Evolutionary conservation across 1,140 invertebrate species (phyloP), one percentile per base, ranked within the genome.

Genomic region (Phymastichus coffea): DNA sequence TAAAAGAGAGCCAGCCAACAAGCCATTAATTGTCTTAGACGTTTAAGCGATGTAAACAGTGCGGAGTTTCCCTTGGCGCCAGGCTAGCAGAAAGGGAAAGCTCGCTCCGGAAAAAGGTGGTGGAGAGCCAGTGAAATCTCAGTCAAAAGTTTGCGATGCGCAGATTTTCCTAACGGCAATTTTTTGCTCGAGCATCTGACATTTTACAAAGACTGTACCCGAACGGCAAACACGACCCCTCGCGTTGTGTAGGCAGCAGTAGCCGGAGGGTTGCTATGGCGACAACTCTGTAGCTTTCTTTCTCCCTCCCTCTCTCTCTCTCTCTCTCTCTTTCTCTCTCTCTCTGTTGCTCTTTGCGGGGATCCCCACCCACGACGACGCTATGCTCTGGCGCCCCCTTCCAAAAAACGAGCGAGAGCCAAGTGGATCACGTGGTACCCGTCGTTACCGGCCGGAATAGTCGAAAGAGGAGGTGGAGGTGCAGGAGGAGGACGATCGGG

Each of bases 131-230:
- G 69, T 70, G 67, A 73, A 73, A 73, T 61, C 72, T 19, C 47
- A 41, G 48, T 48, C 68, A 76, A 76, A 75, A 75, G 70, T 75
- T 62, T 46, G 9, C 10, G 47, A 20, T 55, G 44, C 51, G 30
- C 53, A 56, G 48, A 35, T 58, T 52, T 47, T 53, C 64, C 56
- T 67, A 71, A 20, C 19, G 3, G 20, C 15, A 37, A 22, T 59
- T 53, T 59, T 59, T 26, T 26, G 12, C 33, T 51, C 44, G n/a
- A 47, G 70, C 66, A 72, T 75, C 71, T 73, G 65, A 66, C 56
- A 76, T 74, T 76, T 75, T 72, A 70, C 69, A 51, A 66, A 49
- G 75, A 77, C 75, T 76, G 71, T 77, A 75, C 75, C 38, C 44
- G 57, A 52, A 51, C 66, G 64, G 68, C 65, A 72, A 73, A 70